Conservation (phyloP, 1,140 invertebrate species). For the Apocrypta bakeri region DNA sequence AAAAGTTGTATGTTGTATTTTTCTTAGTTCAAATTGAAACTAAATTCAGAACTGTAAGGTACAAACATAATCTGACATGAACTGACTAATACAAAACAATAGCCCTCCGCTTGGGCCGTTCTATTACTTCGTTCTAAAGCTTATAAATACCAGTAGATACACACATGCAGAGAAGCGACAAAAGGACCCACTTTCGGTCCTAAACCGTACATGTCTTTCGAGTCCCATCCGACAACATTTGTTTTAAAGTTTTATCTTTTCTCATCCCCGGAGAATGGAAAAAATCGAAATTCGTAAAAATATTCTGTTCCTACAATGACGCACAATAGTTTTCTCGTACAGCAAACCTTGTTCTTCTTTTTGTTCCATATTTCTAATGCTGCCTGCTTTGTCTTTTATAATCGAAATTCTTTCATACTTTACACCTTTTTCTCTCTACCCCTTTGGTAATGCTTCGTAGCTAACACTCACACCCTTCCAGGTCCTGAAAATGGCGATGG, state of each 20-base stretch:
- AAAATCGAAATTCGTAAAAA: conserved; percentile 45
- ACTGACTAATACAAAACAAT: conserved; percentile 32
- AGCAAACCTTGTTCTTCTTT: conserved; percentile 53
- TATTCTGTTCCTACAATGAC: conserved; percentile 41
- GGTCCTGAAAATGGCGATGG: conserved; percentile 58
- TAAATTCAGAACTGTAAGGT: conserved; percentile 25
- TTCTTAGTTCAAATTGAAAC: conserved; percentile 33
- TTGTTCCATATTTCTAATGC: conserved; percentile 45
- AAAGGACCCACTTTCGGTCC: conserved; percentile 40
- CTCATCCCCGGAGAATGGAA: conserved; percentile 30
- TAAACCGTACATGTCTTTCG: conserved; percentile 38
- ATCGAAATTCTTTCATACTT: conserved; percentile 33
- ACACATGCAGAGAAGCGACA: conserved; percentile 22
- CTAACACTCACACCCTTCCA: conserved; percentile 73
- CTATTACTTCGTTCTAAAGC: conserved; percentile 23
- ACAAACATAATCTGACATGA: conserved; percentile 45
- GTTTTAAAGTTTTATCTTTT: conserved; percentile 39
- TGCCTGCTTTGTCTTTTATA: conserved; percentile 33
- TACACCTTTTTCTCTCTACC: conserved; percentile 51
- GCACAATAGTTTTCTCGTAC: conserved; percentile 55
- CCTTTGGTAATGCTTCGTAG: conserved; percentile 69
- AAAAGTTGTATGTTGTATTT: background rate
- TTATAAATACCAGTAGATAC: background rate
- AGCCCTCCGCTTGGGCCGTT: conserved; percentile 6
- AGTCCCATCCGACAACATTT: conserved; percentile 44